Base-by-base conservation (phyloP, 1,140 invertebrate genomes). In the Aphelenchoides avenae region DNA sequence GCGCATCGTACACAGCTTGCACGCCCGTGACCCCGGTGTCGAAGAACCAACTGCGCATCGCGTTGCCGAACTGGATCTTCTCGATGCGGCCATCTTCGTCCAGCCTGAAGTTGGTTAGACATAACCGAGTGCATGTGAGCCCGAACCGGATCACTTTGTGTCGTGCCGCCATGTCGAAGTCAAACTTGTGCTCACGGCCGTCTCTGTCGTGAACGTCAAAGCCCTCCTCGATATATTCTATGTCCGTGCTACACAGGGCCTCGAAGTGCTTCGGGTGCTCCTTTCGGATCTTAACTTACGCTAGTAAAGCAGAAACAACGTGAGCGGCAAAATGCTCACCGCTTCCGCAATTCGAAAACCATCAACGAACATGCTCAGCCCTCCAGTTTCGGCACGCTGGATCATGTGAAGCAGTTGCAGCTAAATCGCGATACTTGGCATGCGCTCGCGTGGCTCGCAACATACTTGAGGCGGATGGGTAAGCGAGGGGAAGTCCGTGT, bases 371-470 rank as follows among this genome's bases (percentile, higher is more conserved):
- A 74, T 57, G 48, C 64, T 69, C 22, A 67, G 46, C 5, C 71
- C 71, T 18, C 71, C 71, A 7, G 62, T 59, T 27, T 53, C 44
- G 6, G 67, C 70, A 24, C 43, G 41, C 20, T 64, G 42, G 7
- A 62, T 24, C 71, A 73, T 73, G 48, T 73, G 71, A 22, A 73
- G 64, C 71, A 73, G 65, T 68, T 73, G 71, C 6, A 73, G 64
- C 37, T 59, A 61, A 42, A 48, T 61, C 15, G 13, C 13, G 15
- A 15, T 58, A 5, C n/a, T 29, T 61, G 47, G n/a, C n/a, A n/a
- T n/a, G n/a, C n/a, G n/a, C n/a, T n/a, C n/a, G n/a, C n/a, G n/a
- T n/a, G n/a, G n/a, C n/a, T n/a, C n/a, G n/a, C n/a, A n/a, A n/a
- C n/a, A n/a, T 41, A 26, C 20, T 44, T 73, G 57, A 20, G 71